These are phyloP conservation scores for Chamaetylas fuelleborni DNA, from an alignment of 2,113 vertebrate species.

Conservation along the genomic window DNA sequence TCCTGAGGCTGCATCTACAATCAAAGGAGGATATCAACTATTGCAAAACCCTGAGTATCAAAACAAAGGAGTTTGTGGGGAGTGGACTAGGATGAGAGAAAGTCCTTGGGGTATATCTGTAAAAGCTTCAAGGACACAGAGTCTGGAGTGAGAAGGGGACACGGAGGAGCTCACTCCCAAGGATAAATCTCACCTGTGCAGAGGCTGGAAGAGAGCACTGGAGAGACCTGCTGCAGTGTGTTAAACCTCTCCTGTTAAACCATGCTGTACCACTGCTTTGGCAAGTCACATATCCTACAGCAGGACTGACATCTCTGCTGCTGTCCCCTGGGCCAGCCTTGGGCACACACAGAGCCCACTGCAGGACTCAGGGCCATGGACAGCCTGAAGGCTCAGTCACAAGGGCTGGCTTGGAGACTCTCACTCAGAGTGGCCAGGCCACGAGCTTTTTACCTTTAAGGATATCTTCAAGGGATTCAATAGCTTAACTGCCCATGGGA, in stretches of 20 bases:
- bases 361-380: background rate
- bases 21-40: background rate
- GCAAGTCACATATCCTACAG: background rate
- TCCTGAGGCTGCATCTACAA: background rate
- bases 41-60: background rate
- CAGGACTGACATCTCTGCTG: background rate
- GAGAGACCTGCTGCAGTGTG: background rate
- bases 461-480: background rate
- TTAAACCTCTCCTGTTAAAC: background rate
- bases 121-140: background rate
- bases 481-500: background rate
- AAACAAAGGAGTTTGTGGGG: background rate
- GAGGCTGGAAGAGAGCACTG: background rate
- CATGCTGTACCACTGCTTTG: background rate
- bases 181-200: background rate
- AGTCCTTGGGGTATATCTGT: background rate
- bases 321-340: background rate
- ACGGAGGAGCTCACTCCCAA: background rate
- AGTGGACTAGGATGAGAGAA: background rate
- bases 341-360: background rate
- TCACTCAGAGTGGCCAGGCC: background rate
- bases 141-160: background rate
- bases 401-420: rapidly evolving
- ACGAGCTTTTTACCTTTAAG: background rate
- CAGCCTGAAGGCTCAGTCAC: background rate